Evolutionary conservation across 2,797 vertebrate species (phyloP).

Genomic region (Pteropus rufus): DNA sequence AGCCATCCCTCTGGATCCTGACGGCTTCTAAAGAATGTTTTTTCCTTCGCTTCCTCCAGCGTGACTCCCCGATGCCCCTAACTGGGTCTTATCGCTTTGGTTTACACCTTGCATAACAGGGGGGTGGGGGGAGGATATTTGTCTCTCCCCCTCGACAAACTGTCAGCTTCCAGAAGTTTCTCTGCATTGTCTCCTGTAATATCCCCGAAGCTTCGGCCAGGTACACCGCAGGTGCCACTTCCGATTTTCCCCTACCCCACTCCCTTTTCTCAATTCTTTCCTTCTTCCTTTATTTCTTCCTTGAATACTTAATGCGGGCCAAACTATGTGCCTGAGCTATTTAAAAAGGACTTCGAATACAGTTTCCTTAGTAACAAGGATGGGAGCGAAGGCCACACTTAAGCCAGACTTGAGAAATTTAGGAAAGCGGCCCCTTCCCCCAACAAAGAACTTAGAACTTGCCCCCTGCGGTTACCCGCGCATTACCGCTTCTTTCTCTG

Average conservation of each 20-base stretch:
- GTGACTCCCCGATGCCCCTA: too few species aligned
- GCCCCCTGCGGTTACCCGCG: neutral
- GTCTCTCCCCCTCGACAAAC: neutral
- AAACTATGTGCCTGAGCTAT: neutral
- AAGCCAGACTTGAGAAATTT: neutral
- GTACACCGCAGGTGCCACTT: fast-evolving
- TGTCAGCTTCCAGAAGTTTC: neutral
- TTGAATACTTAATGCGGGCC: neutral
- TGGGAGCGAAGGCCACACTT: neutral
- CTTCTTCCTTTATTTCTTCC: neutral
- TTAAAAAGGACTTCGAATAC: neutral
- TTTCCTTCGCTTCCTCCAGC: neutral
- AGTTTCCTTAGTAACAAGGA: neutral
- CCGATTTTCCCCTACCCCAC: fast-evolving
- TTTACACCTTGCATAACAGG: neutral
- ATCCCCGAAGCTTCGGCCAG: neutral
- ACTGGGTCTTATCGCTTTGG: neutral
- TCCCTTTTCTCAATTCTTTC: neutral
- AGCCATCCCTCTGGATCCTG: fast-evolving
- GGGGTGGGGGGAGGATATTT: too few species aligned
- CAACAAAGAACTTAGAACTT: neutral
- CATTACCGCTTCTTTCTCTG: neutral
- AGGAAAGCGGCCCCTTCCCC: fast-evolving
- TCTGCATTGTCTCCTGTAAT: neutral
- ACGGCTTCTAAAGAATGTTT: neutral